These are phyloP conservation scores for Rhizomys pruinosus DNA, from an alignment of 2,113 vertebrate genomes.

Conservation along the genomic window DNA sequence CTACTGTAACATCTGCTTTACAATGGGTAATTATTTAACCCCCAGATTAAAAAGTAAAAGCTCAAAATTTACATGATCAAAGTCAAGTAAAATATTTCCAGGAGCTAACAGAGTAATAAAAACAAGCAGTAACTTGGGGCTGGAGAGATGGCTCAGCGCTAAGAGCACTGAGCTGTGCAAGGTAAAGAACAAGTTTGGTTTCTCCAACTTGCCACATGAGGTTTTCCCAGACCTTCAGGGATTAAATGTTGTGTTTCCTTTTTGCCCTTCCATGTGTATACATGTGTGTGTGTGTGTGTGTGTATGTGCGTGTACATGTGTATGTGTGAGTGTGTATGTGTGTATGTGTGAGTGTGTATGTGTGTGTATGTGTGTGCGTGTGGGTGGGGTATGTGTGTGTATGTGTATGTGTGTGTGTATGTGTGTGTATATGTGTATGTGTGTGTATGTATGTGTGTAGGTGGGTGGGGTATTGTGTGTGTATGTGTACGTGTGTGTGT, in stretches of 20 bases:
- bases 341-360: not conserved
- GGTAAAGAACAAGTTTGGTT: not conserved
- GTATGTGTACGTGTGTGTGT: not conserved
- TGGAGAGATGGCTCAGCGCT: too few relatives aligned
- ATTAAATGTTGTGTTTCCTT: not conserved
- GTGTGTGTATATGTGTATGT: not conserved
- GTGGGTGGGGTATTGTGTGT: too few relatives aligned
- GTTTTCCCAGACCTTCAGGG: not conserved
- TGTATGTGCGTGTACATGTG: not conserved
- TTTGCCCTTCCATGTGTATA: too few relatives aligned
- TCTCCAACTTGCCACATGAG: not conserved
- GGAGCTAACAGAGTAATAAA: not conserved
- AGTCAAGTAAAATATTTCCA: not conserved
- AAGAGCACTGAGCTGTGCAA: not conserved
- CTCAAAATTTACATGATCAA: not conserved
- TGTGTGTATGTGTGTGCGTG: not conserved
- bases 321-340: too few relatives aligned
- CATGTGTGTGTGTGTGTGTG: not conserved
- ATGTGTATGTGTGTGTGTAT: too few relatives aligned
- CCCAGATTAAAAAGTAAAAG: not conserved
- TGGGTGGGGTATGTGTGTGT: too few relatives aligned
- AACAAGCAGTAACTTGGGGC: not conserved
- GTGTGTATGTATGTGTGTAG: not conserved
- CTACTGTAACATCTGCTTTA: not conserved
- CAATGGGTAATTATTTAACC: slow-evolving; percentile 2